Evolutionary conservation across 2,888 invertebrate genomes (phyloP).

Genomic region (Tetranychus piercei): DNA sequence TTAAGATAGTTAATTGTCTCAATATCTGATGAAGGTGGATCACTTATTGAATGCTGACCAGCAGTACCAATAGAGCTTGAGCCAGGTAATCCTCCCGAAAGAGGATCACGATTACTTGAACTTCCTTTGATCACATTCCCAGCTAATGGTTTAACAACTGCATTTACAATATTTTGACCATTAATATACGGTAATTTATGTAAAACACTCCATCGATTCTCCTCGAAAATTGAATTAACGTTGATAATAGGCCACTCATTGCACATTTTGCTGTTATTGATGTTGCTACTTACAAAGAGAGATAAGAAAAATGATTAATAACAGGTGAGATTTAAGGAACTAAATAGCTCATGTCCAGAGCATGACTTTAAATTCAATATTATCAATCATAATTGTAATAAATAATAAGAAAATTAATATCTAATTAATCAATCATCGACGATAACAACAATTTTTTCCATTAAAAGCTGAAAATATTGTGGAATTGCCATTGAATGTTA

Average conservation of each 20-base stretch:
- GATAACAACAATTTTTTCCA: too few species aligned
- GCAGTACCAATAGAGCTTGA: background rate
- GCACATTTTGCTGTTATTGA: conserved; percentile 31
- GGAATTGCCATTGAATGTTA: too few species aligned
- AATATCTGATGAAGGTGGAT: background rate
- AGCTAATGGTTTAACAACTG: conserved; percentile 44
- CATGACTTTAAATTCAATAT: too few species aligned
- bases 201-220: conserved; percentile 42
- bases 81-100: background rate
- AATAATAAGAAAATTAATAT: too few species aligned
- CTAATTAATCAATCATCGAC: too few species aligned
- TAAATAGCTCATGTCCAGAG: too few species aligned
- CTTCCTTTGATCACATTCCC: background rate
- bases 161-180: conserved; percentile 59
- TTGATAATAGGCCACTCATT: conserved; percentile 35
- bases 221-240: conserved; percentile 33
- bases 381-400: too few species aligned
- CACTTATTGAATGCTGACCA: background rate
- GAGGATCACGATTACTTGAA: background rate
- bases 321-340: too few species aligned
- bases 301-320: too few species aligned
- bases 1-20: conserved; percentile 38
- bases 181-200: conserved; percentile 52
- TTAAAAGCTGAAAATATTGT: too few species aligned
- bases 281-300: background rate